Base-by-base conservation (phyloP, 2,888 invertebrate genomes). In the Keiferia lycopersicella region DNA sequence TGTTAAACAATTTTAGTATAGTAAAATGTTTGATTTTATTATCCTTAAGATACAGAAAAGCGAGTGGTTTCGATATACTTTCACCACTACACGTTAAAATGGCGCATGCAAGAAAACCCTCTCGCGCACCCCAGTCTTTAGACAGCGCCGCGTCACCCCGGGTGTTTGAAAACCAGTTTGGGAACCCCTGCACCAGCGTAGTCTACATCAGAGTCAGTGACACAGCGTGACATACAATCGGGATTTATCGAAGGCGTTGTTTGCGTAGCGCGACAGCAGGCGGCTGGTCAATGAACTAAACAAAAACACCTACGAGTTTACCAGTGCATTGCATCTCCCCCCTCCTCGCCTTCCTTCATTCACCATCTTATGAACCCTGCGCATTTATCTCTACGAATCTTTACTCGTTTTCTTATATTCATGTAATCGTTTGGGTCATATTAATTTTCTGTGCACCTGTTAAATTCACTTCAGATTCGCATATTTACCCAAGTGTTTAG, bases 241-340 rank as follows among this genome's bases (percentile, higher is more conserved):
- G 80, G 81, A 87, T 79, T 91, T 91, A 91, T 91, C 90, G 86
- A 83, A 84, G 83, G 80, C 81, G 87, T 83, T 88, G 90, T 91
- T 89, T 90, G 89, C 86, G 83, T 83, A 83, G 83, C 81, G 79
- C 83, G 83, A 81, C 85, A 79, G 75, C 77, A 77, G 77, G 71
- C 74, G 77, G 77, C 83, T 90, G 91, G 91, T 91, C 90, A 90
- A 87, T 89, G 91, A 90, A 91, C 90, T 84, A 90, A 90, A 89
- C 84, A 88, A 87, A 89, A 89, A 87, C 87, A 87, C 84, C 84
- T 84, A 84, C 84, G 80, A 78, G 77, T 73, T 80, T 78, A 80
- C 76, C 76, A 75, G 72, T 75, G 72, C 75, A 73, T 68, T 68
- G 68, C 75, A 74, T 70, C 53, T 61, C 59, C 39, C 22, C 65